Evolutionary conservation across 1,140 invertebrate species (phyloP).

Genomic region (Macrobrachium nipponense): DNA sequence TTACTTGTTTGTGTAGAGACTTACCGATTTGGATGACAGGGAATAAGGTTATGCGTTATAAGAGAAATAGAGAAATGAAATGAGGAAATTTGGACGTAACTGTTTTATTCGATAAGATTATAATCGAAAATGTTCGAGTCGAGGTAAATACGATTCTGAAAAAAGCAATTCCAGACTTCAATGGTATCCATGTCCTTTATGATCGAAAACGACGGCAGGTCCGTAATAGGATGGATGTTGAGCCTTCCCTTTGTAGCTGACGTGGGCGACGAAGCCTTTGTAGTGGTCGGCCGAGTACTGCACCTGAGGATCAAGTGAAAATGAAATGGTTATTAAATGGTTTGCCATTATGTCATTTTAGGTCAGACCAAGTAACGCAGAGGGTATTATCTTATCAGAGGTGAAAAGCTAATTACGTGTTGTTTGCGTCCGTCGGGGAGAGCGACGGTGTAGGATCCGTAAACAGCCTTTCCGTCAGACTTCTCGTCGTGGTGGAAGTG

Average conservation of each 20-base stretch:
- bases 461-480: conserved; percentile 80
- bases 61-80: too few species aligned
- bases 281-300: conserved; percentile 45
- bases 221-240: conserved; percentile 47
- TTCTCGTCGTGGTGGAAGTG: conserved; percentile 87
- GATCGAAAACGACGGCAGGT: conserved; percentile 28
- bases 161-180: too few species aligned
- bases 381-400: too few species aligned
- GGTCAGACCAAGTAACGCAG: too few species aligned
- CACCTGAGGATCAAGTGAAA: conserved; percentile 18
- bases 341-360: too few species aligned
- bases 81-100: too few species aligned
- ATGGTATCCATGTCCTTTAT: background rate
- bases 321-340: background rate
- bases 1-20: too few species aligned
- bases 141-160: too few species aligned
- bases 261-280: conserved; percentile 47
- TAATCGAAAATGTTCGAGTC: too few species aligned
- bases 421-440: conserved; percentile 7
- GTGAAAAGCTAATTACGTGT: background rate
- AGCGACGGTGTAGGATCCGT: conserved; percentile 8
- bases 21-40: too few species aligned
- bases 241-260: conserved; percentile 51
- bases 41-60: too few species aligned
- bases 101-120: too few species aligned